Evolutionary conservation across 2,113 vertebrate genomes (phyloP).

Genomic region (Labeo rohita): DNA sequence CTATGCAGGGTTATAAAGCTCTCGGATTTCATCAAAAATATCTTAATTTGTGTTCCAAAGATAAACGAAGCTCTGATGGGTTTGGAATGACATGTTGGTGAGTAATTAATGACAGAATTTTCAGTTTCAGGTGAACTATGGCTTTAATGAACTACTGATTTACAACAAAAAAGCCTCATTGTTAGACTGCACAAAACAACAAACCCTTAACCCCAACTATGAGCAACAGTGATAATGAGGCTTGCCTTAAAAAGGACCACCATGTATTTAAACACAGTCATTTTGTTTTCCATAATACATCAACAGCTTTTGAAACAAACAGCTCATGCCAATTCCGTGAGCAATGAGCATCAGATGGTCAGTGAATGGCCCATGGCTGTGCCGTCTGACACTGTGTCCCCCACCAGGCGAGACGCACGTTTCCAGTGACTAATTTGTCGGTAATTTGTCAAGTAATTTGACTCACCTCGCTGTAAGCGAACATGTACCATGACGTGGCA

Average conservation of each 20-base stretch:
- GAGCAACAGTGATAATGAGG: background rate
- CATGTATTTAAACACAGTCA: background rate
- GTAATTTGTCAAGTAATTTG: background rate
- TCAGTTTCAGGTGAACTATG: too few species aligned
- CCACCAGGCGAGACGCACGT: background rate
- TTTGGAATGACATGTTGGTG: too few species aligned
- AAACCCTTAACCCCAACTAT: background rate
- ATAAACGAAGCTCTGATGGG: too few species aligned
- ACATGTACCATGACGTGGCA: background rate
- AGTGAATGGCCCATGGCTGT: background rate
- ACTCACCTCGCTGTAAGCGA: background rate
- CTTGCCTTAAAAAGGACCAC: background rate
- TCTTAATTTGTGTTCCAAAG: too few species aligned
- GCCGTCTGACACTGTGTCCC: background rate
- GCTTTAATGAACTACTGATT: background rate
- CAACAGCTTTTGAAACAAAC: constrained; percentile 4
- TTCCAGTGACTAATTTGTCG: background rate
- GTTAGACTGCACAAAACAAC: background rate
- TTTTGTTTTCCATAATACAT: constrained; percentile 18
- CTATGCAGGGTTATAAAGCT: too few species aligned
- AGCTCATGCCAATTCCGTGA: background rate
- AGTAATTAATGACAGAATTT: too few species aligned
- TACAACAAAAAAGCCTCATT: background rate
- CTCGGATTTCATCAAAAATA: too few species aligned
- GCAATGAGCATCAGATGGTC: background rate